These are phyloP conservation scores for Syrphus vitripennis DNA, from an alignment of 2,888 invertebrate species.

Conservation along the genomic window DNA sequence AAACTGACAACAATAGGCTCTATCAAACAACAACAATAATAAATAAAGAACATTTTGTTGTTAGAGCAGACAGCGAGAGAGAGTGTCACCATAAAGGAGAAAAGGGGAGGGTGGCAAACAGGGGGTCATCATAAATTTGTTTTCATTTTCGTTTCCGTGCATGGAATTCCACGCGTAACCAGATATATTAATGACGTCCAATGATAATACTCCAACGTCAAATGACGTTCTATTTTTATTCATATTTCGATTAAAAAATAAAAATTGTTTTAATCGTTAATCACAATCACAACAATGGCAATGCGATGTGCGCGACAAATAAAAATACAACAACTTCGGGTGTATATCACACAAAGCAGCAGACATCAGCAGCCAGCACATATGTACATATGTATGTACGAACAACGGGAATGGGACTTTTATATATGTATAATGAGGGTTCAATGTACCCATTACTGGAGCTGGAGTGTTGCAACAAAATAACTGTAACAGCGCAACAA, in stretches of 20 bases:
- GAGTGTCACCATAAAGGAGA: not conserved
- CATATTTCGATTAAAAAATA: conserved; percentile 52
- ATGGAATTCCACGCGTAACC: conserved; percentile 62
- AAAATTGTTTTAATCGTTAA: conserved; percentile 56
- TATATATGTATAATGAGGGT: not conserved
- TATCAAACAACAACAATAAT: not conserved
- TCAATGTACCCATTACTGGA: conserved; percentile 41
- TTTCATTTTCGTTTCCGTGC: conserved; percentile 13
- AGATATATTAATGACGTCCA: conserved; percentile 44
- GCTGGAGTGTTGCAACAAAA: conserved; percentile 3
- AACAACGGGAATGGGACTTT: not conserved
- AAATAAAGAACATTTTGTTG: not conserved
- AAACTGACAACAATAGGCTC: conserved; percentile 2
- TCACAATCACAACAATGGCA: conserved; percentile 67
- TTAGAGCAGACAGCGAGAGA: too few relatives aligned
- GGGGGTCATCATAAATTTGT: conserved; percentile 21
- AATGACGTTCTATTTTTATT: conserved; percentile 48
- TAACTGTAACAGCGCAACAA: conserved; percentile 30
- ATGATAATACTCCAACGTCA: conserved; percentile 2
- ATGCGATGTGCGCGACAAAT: conserved; percentile 53
- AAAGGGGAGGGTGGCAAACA: not conserved
- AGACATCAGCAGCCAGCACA: conserved; percentile 20
- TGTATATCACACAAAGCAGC: conserved; percentile 9
- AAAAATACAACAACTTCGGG: not conserved
- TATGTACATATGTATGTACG: too few relatives aligned